Evolutionary conservation across 2,113 vertebrate species (phyloP), one percentile per base, ranked within the genome.

Genomic region (Etia nguti): DNA sequence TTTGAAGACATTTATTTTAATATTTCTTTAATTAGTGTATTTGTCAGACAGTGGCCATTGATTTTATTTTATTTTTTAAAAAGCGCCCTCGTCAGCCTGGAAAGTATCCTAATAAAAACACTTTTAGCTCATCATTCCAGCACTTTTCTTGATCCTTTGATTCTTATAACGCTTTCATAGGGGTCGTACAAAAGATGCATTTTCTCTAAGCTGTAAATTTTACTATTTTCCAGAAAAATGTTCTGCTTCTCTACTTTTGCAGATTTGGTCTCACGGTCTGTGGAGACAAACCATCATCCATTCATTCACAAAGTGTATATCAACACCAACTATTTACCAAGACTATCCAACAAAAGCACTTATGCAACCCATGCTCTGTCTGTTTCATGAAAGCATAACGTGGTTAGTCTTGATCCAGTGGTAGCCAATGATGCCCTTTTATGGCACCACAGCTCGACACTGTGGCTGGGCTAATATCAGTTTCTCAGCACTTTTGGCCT

Each of bases 401-500:
- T 55, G 52, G 50, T 85, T 85, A 87, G 36, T 85, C 82, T 87
- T 80, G 38, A 90, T 85, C 80, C 88, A 86, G 75, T 79, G 52
- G 83, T 85, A 88, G 86, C 86, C 87, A 59, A 8, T 13, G 80
- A 73, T 88, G 88, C 75, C 89, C 82, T 88, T 88, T 82, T 15
- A 36, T 59, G 82, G 80, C 88, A 89, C 82, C 70, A 43, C 70
- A 52, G 88, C 88, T 89, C 18, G 24, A 91, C 90, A 81, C 81
- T 60, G 65, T 8, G 50, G 65, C 88, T 90, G 92, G 86, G 90
- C 86, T 86, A 89, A 92, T 92, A 93, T 95, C 93, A 89, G 92
- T 93, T 95, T 95, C 90, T 92, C 86, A 90, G 86, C 88, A 87
- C 82, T 88, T 90, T 81, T 86, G 87, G 85, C 90, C 91, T 79